Base-by-base conservation (phyloP, 2,113 vertebrate species). In the Jacana jacana region DNA sequence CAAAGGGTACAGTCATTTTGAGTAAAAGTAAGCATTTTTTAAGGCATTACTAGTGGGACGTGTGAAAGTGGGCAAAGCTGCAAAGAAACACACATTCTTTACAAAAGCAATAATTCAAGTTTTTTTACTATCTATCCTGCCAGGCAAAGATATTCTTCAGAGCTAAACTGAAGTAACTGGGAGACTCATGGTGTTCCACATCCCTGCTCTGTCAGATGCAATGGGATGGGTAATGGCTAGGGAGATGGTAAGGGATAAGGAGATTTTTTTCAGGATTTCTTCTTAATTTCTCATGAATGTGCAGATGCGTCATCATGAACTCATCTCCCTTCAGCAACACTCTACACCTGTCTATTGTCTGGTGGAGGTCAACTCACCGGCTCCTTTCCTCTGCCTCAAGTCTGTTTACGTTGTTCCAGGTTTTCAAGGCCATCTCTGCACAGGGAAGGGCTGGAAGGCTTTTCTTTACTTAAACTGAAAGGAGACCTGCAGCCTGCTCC, bases 271-370 rank as follows among this genome's bases (percentile, higher is more conserved):
- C 40, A 31, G 33, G 9, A 49, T 44, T 79, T 89, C n/a, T 72
- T 90, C 18, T 72, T 44, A 17, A 28, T 10, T 24, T 69, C 48
- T 68, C 35, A 44, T 23, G 51, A 81, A 20, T 23, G 5, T 0
- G 0, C 0, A 2, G 6, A 4, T 39, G 14, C 61, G 54, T 31
- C 33, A 19, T 14, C 28, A 20, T 13, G 22, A 27, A 31, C 35
- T 31, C 58, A 3, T 40, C 58, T 81, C 33, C 18, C 7, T 61
- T 57, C 49, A 48, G 49, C 28, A 92, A 17, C 24, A 61, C 25
- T 46, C 52, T 49, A n/a, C 82, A 81, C 75, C 55, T 52, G 39
- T 13, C 49, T 64, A 12, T 37, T 89, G 33, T 70, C 52, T 51
- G 0, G 5, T 24, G 40, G 61, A 70, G 58, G 69, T 69, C 44